phyloP scores from a whole-genome alignment of 2,797 vertebrate species.

The Myotis vivesi region DNA sequence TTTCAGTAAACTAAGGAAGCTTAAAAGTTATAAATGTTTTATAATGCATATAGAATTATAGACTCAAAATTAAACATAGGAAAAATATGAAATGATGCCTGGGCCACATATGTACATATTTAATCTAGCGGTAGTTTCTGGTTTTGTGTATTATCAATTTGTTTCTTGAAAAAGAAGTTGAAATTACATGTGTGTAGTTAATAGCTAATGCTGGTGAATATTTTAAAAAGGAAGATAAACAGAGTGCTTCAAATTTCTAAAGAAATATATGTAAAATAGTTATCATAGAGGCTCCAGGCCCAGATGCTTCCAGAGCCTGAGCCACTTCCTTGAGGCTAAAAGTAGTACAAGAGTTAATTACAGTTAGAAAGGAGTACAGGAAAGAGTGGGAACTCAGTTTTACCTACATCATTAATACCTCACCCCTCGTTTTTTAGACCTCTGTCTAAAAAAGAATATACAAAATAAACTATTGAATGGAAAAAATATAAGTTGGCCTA shows the following conservation, averaged over 20 bases:
- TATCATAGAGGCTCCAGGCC: not conserved
- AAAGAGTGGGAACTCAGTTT: too few species aligned
- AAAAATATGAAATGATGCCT: not conserved
- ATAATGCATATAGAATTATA: not conserved
- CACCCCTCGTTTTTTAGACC: not conserved
- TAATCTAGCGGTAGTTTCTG: not conserved
- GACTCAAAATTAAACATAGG: not conserved
- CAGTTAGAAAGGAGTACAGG: too few species aligned
- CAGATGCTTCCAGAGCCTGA: not conserved
- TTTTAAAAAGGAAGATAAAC: constrained; percentile 25
- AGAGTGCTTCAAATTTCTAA: not conserved
- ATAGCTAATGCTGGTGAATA: not conserved
- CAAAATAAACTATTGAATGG: constrained; percentile 47
- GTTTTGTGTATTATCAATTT: constrained; percentile 8
- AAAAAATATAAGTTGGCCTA: not conserved
- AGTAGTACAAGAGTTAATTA: too few species aligned
- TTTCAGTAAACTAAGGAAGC: not conserved
- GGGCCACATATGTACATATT: not conserved
- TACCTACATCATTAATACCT: too few species aligned
- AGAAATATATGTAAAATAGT: not conserved
- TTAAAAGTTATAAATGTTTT: not conserved
- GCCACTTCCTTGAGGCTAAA: constrained; percentile 3
- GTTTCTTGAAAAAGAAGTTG: constrained; percentile 14
- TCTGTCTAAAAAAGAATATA: not conserved
- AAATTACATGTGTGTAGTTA: not conserved